These are phyloP conservation scores for Crossaster papposus DNA, from an alignment of 53 echinoderm and acorn worm species.

Conservation along the genomic window DNA sequence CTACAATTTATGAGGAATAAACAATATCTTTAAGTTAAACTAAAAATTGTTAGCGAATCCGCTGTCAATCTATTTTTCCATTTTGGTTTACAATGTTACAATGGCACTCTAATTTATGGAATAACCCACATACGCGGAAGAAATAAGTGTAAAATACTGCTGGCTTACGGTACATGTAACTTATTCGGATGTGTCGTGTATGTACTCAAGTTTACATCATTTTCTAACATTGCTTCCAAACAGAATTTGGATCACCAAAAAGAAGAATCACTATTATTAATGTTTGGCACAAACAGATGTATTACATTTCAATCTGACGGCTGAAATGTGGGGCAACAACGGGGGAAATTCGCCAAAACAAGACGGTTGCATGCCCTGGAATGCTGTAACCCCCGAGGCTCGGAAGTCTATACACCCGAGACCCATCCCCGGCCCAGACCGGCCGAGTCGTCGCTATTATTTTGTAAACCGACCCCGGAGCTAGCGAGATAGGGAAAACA, in stretches of 20 bases:
- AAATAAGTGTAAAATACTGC: too few species aligned
- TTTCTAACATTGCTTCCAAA: background rate
- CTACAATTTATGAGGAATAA: too few species aligned
- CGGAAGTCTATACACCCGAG: background rate
- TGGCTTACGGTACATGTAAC: too few species aligned
- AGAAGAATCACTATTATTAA: background rate
- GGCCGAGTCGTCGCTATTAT: slow-evolving; percentile 9
- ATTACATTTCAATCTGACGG: slow-evolving; percentile 15
- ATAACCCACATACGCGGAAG: too few species aligned
- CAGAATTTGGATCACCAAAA: background rate
- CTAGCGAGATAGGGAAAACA: background rate
- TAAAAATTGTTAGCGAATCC: too few species aligned
- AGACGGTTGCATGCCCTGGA: background rate
- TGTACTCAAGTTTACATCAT: too few species aligned
- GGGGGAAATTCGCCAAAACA: slow-evolving; percentile 22
- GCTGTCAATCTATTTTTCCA: too few species aligned
- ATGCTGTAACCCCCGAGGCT: background rate
- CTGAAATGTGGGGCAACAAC: slow-evolving; percentile 4
- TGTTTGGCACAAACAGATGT: background rate
- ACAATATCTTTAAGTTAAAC: too few species aligned
- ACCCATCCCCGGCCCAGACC: background rate
- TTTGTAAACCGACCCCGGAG: slow-evolving; percentile 4
- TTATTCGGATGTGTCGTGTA: too few species aligned
- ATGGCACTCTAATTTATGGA: too few species aligned
- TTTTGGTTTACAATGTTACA: too few species aligned